phyloP scores from a whole-genome alignment of 2,797 vertebrate species.

The Liasis olivaceus region DNA sequence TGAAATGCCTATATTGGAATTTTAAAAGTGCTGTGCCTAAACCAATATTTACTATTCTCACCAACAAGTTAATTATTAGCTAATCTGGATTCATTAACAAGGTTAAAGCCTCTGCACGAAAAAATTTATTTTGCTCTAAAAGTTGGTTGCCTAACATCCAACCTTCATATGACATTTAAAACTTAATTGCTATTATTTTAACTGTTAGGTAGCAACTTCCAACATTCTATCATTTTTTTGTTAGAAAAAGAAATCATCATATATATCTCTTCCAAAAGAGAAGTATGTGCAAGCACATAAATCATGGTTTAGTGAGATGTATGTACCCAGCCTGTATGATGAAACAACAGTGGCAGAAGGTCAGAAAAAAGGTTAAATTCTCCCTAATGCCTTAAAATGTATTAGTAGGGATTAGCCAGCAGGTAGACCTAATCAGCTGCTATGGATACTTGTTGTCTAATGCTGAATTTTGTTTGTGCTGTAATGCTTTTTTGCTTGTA shows the following conservation, averaged over 20 bases:
- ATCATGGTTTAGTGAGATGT: no score
- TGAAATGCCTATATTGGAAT: not conserved
- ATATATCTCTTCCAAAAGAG: no score
- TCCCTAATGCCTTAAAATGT: no score
- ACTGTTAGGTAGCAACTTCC: not conserved
- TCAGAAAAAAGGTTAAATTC: no score
- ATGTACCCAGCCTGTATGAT: no score
- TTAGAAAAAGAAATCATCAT: not conserved
- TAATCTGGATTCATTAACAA: slow-evolving; percentile 23
- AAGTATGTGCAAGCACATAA: no score
- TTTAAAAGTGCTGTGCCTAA: slow-evolving; percentile 4
- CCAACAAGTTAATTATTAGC: slow-evolving; percentile 18
- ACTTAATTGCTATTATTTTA: not conserved
- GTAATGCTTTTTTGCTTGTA: no score
- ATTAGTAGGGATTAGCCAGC: no score
- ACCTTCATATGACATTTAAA: slow-evolving; percentile 8
- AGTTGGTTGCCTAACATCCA: not conserved
- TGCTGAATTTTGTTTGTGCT: no score
- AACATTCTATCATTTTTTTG: not conserved
- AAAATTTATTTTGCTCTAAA: slow-evolving; percentile 9
- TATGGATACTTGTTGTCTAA: no score
- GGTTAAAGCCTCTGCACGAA: not conserved
- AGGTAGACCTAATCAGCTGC: no score
- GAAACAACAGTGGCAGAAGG: no score
- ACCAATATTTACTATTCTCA: not conserved